These are phyloP conservation scores for Drosophila formosana DNA, from an alignment of 2,888 invertebrate species.

Conservation along the genomic window DNA sequence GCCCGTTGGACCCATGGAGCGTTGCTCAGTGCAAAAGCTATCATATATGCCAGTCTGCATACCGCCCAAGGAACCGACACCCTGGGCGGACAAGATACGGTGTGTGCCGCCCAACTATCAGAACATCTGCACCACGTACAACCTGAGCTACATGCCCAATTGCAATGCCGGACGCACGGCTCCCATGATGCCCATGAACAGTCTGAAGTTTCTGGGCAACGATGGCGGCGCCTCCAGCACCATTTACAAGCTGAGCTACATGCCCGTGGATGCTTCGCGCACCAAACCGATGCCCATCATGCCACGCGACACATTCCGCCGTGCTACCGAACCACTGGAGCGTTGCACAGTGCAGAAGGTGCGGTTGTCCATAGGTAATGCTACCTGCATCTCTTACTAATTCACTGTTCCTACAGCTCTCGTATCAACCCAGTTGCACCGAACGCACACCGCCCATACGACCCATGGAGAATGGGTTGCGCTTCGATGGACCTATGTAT, in stretches of 20 bases:
- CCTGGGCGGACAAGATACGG: constrained; percentile 82
- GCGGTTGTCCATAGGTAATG: neutral
- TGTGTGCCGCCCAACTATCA: constrained; percentile 80
- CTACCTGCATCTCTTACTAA: neutral
- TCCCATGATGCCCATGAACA: constrained; percentile 69
- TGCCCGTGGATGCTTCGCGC: constrained; percentile 75
- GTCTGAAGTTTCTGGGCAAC: constrained; percentile 76
- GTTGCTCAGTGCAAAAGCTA: constrained; percentile 86
- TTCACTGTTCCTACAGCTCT: constrained; percentile 83
- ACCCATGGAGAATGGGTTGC: constrained; percentile 87
- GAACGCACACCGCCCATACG: constrained; percentile 87
- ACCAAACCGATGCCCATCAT: constrained; percentile 75
- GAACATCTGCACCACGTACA: constrained; percentile 83
- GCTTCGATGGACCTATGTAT: constrained; percentile 89
- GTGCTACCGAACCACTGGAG: constrained; percentile 77
- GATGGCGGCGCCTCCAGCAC: constrained; percentile 79
- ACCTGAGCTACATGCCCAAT: constrained; percentile 84
- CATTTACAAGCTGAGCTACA: constrained; percentile 83
- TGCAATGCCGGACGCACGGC: constrained; percentile 72
- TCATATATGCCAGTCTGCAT: constrained; percentile 86
- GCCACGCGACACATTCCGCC: constrained; percentile 73
- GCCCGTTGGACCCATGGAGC: constrained; percentile 79
- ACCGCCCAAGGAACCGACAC: constrained; percentile 82
- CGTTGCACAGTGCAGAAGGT: constrained; percentile 84
- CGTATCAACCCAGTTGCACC: constrained; percentile 87